These are phyloP conservation scores for Polymixis lichenea DNA, from an alignment of 2,888 invertebrate species.

Conservation along the genomic window DNA sequence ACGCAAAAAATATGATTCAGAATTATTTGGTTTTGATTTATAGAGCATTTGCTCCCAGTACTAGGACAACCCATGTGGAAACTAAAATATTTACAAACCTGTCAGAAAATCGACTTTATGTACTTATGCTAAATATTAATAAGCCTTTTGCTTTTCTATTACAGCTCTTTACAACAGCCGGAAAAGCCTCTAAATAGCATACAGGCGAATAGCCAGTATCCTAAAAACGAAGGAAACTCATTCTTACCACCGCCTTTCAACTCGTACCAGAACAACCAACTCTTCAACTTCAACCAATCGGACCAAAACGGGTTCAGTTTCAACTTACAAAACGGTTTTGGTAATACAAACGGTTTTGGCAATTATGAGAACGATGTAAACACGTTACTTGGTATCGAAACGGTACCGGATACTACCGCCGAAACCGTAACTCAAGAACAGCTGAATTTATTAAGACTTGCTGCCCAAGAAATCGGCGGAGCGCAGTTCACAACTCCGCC, in stretches of 20 bases:
- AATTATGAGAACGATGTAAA: constrained; percentile 84
- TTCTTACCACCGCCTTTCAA: constrained; percentile 78
- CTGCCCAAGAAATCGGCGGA: constrained; percentile 89
- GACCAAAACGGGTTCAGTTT: constrained; percentile 83
- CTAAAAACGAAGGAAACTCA: constrained; percentile 78
- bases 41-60: background rate
- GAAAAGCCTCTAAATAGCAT: constrained; percentile 81
- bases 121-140: background rate
- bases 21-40: background rate
- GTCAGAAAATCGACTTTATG: background rate
- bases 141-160: constrained; percentile 55
- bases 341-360: constrained; percentile 80
- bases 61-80: background rate
- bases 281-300: constrained; percentile 80
- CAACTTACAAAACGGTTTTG: constrained; percentile 81
- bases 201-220: constrained; percentile 76
- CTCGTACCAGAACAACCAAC: constrained; percentile 77
- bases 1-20: background rate
- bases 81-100: background rate
- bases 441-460: constrained; percentile 85
- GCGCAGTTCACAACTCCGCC: constrained; percentile 84
- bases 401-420: constrained; percentile 74
- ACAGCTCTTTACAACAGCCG: constrained; percentile 83
- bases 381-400: constrained; percentile 79
- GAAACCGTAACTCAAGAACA: constrained; percentile 86